Evolutionary conservation across 2,888 invertebrate genomes (phyloP).

Genomic region (Therioaphis trifolii): DNA sequence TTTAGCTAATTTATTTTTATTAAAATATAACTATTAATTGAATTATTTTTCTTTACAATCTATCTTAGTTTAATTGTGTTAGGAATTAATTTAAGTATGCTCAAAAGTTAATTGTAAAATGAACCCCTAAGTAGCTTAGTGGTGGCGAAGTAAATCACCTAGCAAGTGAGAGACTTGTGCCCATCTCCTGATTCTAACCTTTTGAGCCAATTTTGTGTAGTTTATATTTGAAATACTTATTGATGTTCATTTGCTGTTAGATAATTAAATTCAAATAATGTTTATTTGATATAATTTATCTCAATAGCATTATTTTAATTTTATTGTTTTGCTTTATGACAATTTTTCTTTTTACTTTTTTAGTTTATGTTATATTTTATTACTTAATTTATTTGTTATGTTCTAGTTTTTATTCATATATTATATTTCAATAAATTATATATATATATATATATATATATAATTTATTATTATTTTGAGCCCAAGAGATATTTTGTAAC

Average conservation of each 20-base stretch:
- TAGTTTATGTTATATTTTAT: slow-evolving; percentile 2
- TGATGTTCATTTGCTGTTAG: slow-evolving; percentile 33
- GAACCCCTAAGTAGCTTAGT: neutral
- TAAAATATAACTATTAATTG: too few species aligned
- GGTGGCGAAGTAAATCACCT: too few species aligned
- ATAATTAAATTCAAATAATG: slow-evolving; percentile 26
- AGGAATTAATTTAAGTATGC: neutral
- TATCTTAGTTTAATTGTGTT: neutral
- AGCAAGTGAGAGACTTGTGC: too few species aligned
- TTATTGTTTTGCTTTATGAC: slow-evolving; percentile 17
- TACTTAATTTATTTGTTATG: neutral
- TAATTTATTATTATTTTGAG: neutral
- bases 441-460: too few species aligned
- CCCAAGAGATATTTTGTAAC: too few species aligned
- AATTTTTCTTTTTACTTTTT: neutral
- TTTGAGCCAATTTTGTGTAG: too few species aligned
- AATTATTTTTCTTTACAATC: neutral
- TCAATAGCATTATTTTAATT: slow-evolving; percentile 5
- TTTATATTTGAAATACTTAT: too few species aligned
- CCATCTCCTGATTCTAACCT: too few species aligned
- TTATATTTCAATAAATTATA: neutral
- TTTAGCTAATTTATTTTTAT: too few species aligned
- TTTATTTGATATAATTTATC: slow-evolving; percentile 10
- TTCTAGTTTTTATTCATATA: slow-evolving; percentile 19
- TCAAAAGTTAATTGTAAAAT: neutral